Percentiles rank a stretch among this genome's conserved stretches.
Conservation (phyloP, 2,888 invertebrate species). For the Netelia virgata region DNA sequence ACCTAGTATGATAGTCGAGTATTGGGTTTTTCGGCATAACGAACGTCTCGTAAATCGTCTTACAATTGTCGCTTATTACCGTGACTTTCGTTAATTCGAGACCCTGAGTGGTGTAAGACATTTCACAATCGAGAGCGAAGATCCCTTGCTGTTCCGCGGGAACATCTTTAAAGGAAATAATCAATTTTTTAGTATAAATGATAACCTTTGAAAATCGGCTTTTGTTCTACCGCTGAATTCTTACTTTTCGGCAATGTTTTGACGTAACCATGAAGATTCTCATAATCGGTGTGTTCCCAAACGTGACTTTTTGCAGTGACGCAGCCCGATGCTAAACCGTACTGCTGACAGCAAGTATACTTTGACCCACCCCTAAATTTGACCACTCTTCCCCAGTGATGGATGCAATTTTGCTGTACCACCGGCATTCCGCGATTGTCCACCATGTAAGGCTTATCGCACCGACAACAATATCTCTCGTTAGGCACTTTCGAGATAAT, state of each 20-base stretch:
- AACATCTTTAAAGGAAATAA: constrained; percentile 71
- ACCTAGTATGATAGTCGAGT: constrained; percentile 97
- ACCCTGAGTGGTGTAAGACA: constrained; percentile 98
- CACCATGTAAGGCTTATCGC: constrained; percentile 92
- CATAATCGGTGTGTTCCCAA: constrained; percentile 91
- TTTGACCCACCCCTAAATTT: constrained; percentile 89
- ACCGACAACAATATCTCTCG: constrained; percentile 91
- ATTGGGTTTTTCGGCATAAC: constrained; percentile 96
- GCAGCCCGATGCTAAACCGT: constrained; percentile 93
- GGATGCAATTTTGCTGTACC: constrained; percentile 93
- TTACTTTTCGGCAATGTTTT: constrained; percentile 88
- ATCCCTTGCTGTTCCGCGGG: constrained; percentile 89
- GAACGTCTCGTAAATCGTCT: constrained; percentile 94
- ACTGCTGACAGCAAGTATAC: constrained; percentile 92
- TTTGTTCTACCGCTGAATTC: neutral
- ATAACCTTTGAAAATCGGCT: too few species aligned
- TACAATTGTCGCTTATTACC: constrained; percentile 92
- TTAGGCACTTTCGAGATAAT: constrained; percentile 83
- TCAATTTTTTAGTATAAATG: constrained; percentile 10
- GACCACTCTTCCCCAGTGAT: constrained; percentile 95
- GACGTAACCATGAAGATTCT: constrained; percentile 90
- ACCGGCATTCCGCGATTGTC: constrained; percentile 91
- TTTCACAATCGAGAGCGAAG: constrained; percentile 98
- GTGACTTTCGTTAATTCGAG: constrained; percentile 96
- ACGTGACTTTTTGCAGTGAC: constrained; percentile 92